Evolutionary conservation across 2,797 vertebrate species (phyloP), one percentile per base, ranked within the genome.

Genomic region (Cuniculus paca): DNA sequence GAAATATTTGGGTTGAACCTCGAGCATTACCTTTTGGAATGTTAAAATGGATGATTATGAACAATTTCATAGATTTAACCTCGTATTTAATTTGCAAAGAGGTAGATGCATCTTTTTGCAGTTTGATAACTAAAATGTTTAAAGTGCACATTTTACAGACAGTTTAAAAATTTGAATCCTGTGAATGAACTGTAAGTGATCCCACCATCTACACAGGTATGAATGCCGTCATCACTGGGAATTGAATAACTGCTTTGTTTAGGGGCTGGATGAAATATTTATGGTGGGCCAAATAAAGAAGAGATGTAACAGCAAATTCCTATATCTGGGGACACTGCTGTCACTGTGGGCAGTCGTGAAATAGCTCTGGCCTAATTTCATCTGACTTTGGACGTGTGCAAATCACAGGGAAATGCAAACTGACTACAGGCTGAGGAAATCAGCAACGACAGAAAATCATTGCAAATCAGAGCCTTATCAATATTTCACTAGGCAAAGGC

Each of bases 341-440:
- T 99, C 99, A 99, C 98, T 97, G 97, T 97, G 96, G 98, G 98
- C 98, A 98, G 98, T 98, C 79, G 96, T 97, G 97, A 99, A 99
- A 99, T 97, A 98, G 97, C 98, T 98, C 98, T 99, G 99, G 98
- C 98, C 99, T 99, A 99, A 99, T 99, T 99, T 99, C 99, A 99
- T 99, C 98, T 99, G 99, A 99, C 99, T 99, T 98, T 97, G 98
- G 99, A 99, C 99, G 98, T 99, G 99, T 98, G 98, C 97, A 98
- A 98, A 99, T 99, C 98, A 99, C 98, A 99, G 98, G 95, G 95
- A 98, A 98, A 99, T 97, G 98, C 98, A 98, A 99, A 98, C 98
- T 98, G 98, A 99, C 98, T 98, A 97, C 90, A 98, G 97, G 80
- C 96, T 91, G 96, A 98, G 97, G 98, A 99, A 98, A 99, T 97